Conservation (phyloP, 2,797 vertebrate genomes). For the Hylomyscus alleni region DNA sequence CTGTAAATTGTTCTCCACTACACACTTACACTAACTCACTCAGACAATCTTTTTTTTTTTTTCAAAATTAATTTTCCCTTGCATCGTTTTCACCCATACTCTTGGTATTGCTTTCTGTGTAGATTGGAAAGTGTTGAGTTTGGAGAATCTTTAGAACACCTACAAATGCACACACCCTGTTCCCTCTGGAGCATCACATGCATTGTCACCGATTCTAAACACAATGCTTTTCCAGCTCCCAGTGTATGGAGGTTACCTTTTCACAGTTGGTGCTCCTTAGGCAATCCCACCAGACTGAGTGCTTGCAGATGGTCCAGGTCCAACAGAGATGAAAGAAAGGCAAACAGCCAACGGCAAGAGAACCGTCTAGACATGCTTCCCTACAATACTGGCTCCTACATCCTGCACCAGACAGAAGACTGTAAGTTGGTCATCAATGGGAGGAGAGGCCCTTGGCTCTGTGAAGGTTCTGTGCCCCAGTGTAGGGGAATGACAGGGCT, state of each 20-base stretch:
- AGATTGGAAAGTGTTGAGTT: not conserved
- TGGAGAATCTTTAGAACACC: not conserved
- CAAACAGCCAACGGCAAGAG: not conserved
- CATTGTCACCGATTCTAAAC: not conserved
- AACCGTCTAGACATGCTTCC: not conserved
- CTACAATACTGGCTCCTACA: not conserved
- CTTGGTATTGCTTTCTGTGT: slow-evolving; percentile 24
- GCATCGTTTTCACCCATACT: not conserved
- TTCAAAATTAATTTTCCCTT: slow-evolving; percentile 7
- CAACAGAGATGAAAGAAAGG: not conserved
- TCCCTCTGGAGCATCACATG: accelerated
- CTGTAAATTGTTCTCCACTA: not conserved
- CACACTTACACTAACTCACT: not conserved
- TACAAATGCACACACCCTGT: not conserved
- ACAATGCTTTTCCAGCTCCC: not conserved
- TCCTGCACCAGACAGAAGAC: not conserved
- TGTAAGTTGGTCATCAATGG: too few relatives aligned
- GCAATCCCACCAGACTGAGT: not conserved
- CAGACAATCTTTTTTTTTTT: not conserved
- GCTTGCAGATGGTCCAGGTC: not conserved
- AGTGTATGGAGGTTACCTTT: not conserved
- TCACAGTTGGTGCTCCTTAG: not conserved
- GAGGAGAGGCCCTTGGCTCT: too few relatives aligned
- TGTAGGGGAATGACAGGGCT: too few relatives aligned
- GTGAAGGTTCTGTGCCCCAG: too few relatives aligned